Evolutionary conservation across 2,797 vertebrate genomes (phyloP), one percentile per base, ranked within the genome.

Genomic region (Xerus rutilus): DNA sequence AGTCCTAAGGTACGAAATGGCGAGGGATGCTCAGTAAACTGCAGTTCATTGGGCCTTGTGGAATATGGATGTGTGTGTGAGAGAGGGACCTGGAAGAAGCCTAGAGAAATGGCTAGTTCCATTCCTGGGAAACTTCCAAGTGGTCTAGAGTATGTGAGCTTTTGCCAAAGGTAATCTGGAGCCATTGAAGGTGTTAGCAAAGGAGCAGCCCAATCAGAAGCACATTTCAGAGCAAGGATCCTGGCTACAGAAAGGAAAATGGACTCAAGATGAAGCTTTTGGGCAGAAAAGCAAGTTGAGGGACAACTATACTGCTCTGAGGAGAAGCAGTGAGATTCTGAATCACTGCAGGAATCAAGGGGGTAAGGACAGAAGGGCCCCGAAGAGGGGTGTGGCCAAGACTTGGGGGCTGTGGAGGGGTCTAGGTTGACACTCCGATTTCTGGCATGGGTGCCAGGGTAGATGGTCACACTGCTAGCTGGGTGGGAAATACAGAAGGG

Each of bases 241-340:
- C 74, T 76, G 72, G 28, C 7, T 28, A 20, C 30, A 59, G 35
- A 35, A 62, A 30, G 32, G 32, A 39, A 85, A 88, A 5, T 15
- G 18, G 62, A 45, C 18, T 52, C 9, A 4, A 20, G 30, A 4
- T 43, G 35, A 70, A 73, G 57, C 11, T 76, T 18, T 30, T 64
- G 5, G 32, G 32, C 43, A n/a, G 30, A n/a, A 49, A 43, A 21
- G 32, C 21, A 0, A n/a, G 39, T 3, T 3, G 0, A 59, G 47
- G 89, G 6, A 5, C 10, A 13, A 3, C 8, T 0, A 0, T 1
- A n/a, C 30, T 35, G 23, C 23, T 23, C 54, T 8, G 21, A 65
- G 43, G 62, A 69, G 45, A 81, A 28, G 21, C 15, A 14, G 35
- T 28, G 7, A 49, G 49, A 43, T 47, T n/a, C 12, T 0, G 4